Conservation (phyloP, 2,797 vertebrate species). For the Hypotaenidia okinawae region DNA sequence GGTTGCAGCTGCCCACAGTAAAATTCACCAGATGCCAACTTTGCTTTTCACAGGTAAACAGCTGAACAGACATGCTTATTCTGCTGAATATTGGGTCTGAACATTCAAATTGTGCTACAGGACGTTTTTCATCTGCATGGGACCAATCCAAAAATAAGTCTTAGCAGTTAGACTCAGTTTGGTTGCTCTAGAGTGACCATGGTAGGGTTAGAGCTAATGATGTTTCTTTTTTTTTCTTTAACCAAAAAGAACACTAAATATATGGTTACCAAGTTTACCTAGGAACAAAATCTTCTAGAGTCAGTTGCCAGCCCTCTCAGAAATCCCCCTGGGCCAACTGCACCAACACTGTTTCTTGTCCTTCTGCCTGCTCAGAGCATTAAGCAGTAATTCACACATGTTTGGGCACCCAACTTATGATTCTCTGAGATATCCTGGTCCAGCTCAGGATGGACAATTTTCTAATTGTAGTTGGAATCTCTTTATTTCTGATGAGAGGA, state of each 20-base stretch:
- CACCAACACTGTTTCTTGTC: not conserved
- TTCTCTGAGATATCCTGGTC: not conserved
- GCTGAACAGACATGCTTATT: not conserved
- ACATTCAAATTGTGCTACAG: not conserved
- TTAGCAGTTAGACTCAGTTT: not conserved
- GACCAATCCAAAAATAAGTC: not conserved
- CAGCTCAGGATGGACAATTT: not conserved
- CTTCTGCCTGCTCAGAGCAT: not conserved
- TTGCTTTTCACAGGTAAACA: not conserved
- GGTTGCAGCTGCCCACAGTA: not conserved
- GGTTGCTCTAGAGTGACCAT: not conserved
- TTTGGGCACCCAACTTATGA: not conserved
- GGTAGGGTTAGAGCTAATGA: not conserved
- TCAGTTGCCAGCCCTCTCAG: not conserved
- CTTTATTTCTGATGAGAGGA: not conserved
- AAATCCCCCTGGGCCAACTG: not conserved
- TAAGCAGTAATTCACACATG: not conserved
- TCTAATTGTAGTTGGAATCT: not conserved
- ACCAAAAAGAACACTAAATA: not conserved
- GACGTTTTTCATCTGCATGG: not conserved
- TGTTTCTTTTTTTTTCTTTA: not conserved
- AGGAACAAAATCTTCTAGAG: not conserved
- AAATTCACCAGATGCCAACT: not conserved
- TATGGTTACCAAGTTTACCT: not conserved
- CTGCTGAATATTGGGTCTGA: not conserved